Evolutionary conservation across 1,140 invertebrate genomes (phyloP).

Genomic region (Papilio dardanus): DNA sequence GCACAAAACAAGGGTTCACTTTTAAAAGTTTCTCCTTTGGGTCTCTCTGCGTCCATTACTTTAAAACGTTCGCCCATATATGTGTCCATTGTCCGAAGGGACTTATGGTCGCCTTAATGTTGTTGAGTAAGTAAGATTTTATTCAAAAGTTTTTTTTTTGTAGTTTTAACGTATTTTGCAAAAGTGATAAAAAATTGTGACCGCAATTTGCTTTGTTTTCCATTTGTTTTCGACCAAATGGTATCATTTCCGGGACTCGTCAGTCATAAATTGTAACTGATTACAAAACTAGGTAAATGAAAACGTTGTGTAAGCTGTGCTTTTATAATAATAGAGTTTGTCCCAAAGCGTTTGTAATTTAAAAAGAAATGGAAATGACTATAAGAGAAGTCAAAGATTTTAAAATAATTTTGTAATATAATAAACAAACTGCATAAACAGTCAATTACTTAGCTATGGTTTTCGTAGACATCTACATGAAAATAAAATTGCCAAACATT

Average conservation of each 20-base stretch:
- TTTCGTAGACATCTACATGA: neutral
- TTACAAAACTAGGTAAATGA: conserved; percentile 11
- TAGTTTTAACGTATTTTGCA: neutral
- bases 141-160: neutral
- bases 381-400: no score
- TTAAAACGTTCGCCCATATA: conserved; percentile 21
- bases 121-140: neutral
- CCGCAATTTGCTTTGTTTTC: neutral
- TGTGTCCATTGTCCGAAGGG: conserved; percentile 4
- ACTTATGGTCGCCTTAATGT: conserved; percentile 16
- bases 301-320: neutral
- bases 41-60: conserved; percentile 30
- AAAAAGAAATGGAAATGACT: neutral
- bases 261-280: conserved; percentile 10
- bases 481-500: neutral
- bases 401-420: neutral
- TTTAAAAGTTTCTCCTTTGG: conserved; percentile 33
- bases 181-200: neutral
- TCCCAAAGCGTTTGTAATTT: neutral
- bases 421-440: no score
- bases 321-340: neutral
- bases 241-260: conserved; percentile 11
- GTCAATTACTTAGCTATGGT: neutral
- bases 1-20: conserved; percentile 48
- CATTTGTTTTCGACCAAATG: conserved; percentile 3